Base-by-base conservation (phyloP, 2,888 invertebrate genomes). In the Heliconius cydno region DNA sequence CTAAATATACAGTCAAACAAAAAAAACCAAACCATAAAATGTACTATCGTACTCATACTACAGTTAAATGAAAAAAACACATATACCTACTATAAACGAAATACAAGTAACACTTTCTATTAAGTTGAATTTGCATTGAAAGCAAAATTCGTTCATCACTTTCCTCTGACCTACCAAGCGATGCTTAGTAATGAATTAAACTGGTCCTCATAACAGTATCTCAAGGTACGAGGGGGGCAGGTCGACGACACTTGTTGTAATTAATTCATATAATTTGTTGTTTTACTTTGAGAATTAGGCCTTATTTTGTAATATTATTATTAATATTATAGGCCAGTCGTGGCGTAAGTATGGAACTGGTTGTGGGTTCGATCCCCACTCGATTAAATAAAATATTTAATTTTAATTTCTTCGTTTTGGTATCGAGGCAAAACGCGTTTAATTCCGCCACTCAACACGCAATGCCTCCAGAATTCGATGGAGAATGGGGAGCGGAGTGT, bases 111-210 rank as follows among this genome's bases (percentile, higher is more conserved):
- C 92, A 93, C 94, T 94, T 95, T 94, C 94, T 92, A 91, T 89
- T 87, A 84, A 82, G 87, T 87, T 87, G 88, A 88, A 87, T 86
- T 87, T 89, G 88, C 86, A 90, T 90, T 88, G 94, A 94, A 94
- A 94, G 93, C 93, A 94, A 94, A 94, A 94, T 93, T 92, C 90
- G 91, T 88, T 88, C 90, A 91, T 92, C 92, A 93, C 94, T 95
- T 94, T 95, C 94, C 90, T 93, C 90, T 92, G 93, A 92, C 92
- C 92, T 87, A 90, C 90, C 90, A 84, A 86, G 77, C 80, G 85
- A 86, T 89, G 85, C 88, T 81, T 88, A 88, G 87, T 86, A 90
- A 88, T 87, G 86, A 90, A 87, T 89, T 89, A 91, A 94, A 93
- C 94, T 91, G 92, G 94, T 94, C 86, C 90, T 86, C 82, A 86